Evolutionary conservation across 2,888 invertebrate species (phyloP).

Genomic region (Dolomedes plantarius): DNA sequence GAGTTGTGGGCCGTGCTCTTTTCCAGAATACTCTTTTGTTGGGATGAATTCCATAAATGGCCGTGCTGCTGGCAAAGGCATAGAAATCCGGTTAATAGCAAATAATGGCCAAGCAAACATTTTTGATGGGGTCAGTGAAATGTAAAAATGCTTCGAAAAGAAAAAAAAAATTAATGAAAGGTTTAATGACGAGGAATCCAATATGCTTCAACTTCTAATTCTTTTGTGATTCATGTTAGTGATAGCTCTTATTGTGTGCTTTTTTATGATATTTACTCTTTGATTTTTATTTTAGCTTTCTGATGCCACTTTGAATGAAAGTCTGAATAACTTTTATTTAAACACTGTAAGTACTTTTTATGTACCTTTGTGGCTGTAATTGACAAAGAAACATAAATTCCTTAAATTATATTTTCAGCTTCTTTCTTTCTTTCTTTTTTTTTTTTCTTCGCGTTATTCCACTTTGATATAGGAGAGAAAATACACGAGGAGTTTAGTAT

Average conservation of each 20-base stretch:
- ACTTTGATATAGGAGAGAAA: too few relatives aligned
- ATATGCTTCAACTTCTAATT: background rate
- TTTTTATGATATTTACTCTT: background rate
- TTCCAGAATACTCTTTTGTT: slow-evolving; percentile 63
- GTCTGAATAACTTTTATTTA: background rate
- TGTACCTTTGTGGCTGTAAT: too few relatives aligned
- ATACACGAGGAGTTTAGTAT: too few relatives aligned
- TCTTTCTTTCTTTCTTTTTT: too few relatives aligned
- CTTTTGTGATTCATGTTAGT: slow-evolving; percentile 1
- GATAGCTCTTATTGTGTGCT: background rate
- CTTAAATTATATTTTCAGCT: too few relatives aligned
- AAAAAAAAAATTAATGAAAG: slow-evolving; percentile 25
- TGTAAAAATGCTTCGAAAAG: slow-evolving; percentile 33
- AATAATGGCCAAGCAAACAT: slow-evolving; percentile 33
- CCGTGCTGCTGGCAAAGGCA: slow-evolving; percentile 13
- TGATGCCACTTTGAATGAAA: background rate
- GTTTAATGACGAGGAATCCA: slow-evolving; percentile 1
- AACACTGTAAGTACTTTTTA: background rate
- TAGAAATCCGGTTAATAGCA: slow-evolving; percentile 59
- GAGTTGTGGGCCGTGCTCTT: slow-evolving; percentile 31
- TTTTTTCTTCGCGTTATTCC: too few relatives aligned
- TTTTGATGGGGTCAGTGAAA: slow-evolving; percentile 46
- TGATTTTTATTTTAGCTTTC: background rate
- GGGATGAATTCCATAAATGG: slow-evolving; percentile 37
- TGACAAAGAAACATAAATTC: too few relatives aligned